Conservation (phyloP, 2,113 vertebrate species). For the Leuciscus idus region DNA sequence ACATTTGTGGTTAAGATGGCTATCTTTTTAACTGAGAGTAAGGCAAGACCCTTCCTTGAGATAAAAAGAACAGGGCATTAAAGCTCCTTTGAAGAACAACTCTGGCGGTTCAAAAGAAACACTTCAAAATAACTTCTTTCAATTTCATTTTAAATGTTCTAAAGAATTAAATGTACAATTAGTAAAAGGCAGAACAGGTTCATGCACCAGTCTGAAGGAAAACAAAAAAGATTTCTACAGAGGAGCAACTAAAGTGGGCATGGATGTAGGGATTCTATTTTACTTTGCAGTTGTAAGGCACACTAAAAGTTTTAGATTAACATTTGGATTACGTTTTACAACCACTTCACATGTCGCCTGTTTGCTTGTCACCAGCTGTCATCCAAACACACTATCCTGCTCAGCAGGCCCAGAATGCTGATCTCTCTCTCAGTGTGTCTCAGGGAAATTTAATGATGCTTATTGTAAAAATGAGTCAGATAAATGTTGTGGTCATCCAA, state of each 20-base stretch:
- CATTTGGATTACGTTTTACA: not conserved
- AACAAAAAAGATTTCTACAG: no score
- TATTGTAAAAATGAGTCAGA: no score
- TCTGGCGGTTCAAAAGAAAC: not conserved
- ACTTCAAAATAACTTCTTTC: not conserved
- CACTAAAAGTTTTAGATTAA: not conserved
- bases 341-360: not conserved
- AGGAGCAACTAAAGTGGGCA: not conserved
- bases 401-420: not conserved
- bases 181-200: no score
- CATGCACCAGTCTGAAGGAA: no score
- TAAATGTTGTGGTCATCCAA: no score
- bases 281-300: not conserved
- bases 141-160: not conserved
- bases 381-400: not conserved
- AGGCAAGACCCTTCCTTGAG: not conserved
- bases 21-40: not conserved
- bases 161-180: no score
- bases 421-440: not conserved
- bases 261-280: not conserved
- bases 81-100: not conserved
- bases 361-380: not conserved
- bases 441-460: no score
- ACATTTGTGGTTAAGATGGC: constrained; percentile 5
- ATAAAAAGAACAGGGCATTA: not conserved